Base-by-base conservation (phyloP, 2,113 vertebrate genomes). In the Alexandromys fortis region DNA sequence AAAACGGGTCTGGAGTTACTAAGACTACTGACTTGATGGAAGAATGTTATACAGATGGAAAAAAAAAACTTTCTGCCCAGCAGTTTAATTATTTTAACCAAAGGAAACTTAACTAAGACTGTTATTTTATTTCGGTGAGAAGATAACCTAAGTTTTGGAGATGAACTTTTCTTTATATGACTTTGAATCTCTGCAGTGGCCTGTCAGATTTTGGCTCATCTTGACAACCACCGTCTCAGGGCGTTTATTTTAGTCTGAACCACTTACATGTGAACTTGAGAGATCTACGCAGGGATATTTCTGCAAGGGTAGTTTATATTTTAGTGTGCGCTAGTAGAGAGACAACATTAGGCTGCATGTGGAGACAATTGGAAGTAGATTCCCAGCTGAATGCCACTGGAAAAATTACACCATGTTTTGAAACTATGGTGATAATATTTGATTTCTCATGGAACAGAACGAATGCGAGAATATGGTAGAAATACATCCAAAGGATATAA, bases 1-100 rank as follows among this genome's bases (percentile, higher is more conserved):
- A 75, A 93, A 94, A 87, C 65, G 55, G 91, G 90, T 92, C 58
- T 96, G 83, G 79, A 94, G 7, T 94, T 86, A 92, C 79, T 96
- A 96, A 79, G 47, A 94, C 91, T 85, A 92, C 89, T 55, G 89
- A 77, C 68, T 94, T 95, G 75, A 65, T 94, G 58, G 63, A 61
- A 61, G 79, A 68, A 28, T 8, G 49, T 77, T 96, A 78, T 89
- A 38, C 35, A 96, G 52, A 92, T 58, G 86, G 49, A 52, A 38
- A 58, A 52, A 96, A 91, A 77, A 78, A 33, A 21, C 22, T 65
- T 82, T 33, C 55, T 93, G 73, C 13, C 19, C 49, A 81, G 52
- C 79, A 88, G 47, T 92, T 96, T 13, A 86, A 7, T 81, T 92
- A 89, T 83, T 92, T 88, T 82, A 38, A 78, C 16, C 61, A 81